Evolutionary conservation across 2,113 vertebrate species (phyloP).

Genomic region (Litocranius walleri): DNA sequence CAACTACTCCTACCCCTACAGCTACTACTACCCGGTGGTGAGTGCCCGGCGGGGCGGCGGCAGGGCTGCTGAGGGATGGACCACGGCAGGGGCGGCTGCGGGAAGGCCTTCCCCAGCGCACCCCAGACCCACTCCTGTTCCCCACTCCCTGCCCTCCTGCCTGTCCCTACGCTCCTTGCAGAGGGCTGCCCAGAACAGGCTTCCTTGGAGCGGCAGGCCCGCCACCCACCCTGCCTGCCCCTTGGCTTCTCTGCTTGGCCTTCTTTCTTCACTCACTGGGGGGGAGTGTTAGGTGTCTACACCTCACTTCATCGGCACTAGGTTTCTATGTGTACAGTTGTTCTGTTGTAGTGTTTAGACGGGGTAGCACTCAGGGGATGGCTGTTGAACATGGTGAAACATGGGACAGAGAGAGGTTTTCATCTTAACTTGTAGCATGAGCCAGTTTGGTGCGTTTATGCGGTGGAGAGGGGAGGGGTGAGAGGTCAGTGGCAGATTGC

Average conservation of each 20-base stretch:
- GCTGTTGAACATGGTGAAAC: rapidly evolving
- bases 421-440: neutral
- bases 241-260: rapidly evolving
- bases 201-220: rapidly evolving
- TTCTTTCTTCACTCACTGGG: rapidly evolving
- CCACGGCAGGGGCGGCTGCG: rapidly evolving
- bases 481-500: rapidly evolving
- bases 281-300: rapidly evolving
- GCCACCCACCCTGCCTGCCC: rapidly evolving
- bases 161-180: rapidly evolving
- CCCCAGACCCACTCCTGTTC: rapidly evolving
- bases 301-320: neutral
- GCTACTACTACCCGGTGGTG: conserved; percentile 89
- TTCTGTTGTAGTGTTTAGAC: neutral
- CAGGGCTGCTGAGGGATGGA: rapidly evolving
- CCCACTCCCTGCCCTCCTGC: neutral
- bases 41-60: conserved; percentile 16
- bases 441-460: rapidly evolving
- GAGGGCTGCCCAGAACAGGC: neutral
- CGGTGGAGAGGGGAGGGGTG: neutral
- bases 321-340: neutral
- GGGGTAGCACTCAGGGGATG: rapidly evolving
- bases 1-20: conserved; percentile 88
- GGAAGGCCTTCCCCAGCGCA: no score
- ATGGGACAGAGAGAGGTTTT: neutral